A percentile compares a stretch with the other conserved stretches of the same genome.
These are phyloP conservation scores for Steatornis caripensis DNA, from an alignment of 2,113 vertebrate species.

Conservation along the genomic window DNA sequence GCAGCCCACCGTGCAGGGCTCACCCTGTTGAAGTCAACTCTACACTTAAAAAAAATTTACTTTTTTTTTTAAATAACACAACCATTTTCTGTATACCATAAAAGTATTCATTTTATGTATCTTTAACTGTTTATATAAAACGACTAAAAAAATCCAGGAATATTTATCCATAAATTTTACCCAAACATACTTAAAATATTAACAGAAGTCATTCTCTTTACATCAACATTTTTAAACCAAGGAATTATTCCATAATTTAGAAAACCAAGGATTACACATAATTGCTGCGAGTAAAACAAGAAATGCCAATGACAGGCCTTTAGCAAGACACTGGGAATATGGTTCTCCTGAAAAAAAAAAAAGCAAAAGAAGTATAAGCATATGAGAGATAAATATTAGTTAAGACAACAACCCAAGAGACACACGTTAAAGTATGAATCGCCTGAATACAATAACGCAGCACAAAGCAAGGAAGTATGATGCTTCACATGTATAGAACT, in stretches of 20 bases:
- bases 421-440: background rate
- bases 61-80: background rate
- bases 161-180: background rate
- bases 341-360: conserved; percentile 79
- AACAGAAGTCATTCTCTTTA: background rate
- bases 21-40: background rate
- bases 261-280: conserved; percentile 79
- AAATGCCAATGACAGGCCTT: conserved; percentile 80
- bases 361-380: background rate
- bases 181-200: background rate
- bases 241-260: conserved; percentile 55
- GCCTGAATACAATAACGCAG: background rate
- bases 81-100: background rate
- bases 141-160: background rate
- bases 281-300: conserved; percentile 73
- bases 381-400: background rate
- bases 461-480: background rate
- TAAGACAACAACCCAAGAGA: background rate
- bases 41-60: background rate
- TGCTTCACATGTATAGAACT: background rate
- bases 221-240: background rate
- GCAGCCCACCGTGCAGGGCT: accelerated
- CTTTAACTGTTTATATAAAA: background rate
- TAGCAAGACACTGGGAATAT: conserved; percentile 80
- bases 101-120: background rate